Percentiles rank a stretch among this genome's conserved stretches.
These are phyloP conservation scores for Caiman crocodilus DNA, from an alignment of 2,797 vertebrate genomes.

Conservation along the genomic window DNA sequence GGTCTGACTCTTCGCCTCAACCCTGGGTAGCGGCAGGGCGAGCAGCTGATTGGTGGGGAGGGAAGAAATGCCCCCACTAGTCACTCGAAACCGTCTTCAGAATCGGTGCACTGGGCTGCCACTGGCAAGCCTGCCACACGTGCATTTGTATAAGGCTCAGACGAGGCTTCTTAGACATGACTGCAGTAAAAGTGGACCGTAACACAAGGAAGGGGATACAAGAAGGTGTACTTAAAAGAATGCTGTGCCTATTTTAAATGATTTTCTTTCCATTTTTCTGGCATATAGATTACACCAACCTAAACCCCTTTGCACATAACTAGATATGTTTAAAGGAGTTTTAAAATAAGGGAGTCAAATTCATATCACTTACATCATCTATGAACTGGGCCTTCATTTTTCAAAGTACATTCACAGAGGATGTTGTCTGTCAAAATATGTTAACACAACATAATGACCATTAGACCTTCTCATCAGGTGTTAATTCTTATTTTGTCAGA, in stretches of 20 bases:
- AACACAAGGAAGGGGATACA: fast-evolving
- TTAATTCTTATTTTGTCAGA: constrained; percentile 25
- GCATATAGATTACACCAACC: background rate
- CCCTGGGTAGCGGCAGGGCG: too few relatives aligned
- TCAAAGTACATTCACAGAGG: background rate
- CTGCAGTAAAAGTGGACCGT: background rate
- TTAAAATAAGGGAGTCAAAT: background rate
- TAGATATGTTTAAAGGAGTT: background rate
- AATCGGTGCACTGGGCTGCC: too few relatives aligned
- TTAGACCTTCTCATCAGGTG: constrained; percentile 24
- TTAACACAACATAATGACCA: background rate
- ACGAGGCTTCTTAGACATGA: background rate
- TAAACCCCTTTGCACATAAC: background rate
- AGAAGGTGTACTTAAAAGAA: fast-evolving
- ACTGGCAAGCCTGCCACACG: too few relatives aligned
- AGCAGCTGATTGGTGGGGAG: too few relatives aligned
- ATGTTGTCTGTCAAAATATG: fast-evolving
- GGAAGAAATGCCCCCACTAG: too few relatives aligned
- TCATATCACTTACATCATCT: background rate
- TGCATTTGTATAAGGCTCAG: background rate
- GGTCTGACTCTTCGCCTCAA: too few relatives aligned
- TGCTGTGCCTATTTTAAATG: too few relatives aligned
- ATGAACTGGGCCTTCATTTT: background rate
- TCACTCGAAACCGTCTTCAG: too few relatives aligned
- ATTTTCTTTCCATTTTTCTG: background rate